Base-by-base conservation (phyloP, 2,113 vertebrate species). In the Zosterops japonicus region DNA sequence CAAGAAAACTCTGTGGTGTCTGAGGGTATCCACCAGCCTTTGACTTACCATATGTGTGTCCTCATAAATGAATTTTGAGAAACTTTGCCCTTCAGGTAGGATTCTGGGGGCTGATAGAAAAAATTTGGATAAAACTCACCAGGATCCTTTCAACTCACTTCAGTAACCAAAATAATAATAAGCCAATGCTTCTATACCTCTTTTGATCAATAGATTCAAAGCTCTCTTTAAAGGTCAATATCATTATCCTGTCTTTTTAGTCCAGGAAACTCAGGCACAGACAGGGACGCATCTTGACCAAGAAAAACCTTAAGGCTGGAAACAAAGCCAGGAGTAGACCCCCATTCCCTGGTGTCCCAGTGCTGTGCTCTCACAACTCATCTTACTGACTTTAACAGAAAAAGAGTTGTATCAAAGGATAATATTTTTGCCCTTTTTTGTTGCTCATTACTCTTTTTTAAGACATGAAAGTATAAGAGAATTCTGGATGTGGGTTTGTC, bases 121-220 rank as follows among this genome's bases (percentile, higher is more conserved):
- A 74, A 72, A 65, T 87, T 59, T 84, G 85, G 19, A 83, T 93
- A 83, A 31, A 91, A 93, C 84, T 72, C 55, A 60, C 27, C 0
- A 1, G 8, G 25, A 89, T 16, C 23, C 29, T 95, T 91, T 91
- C 61, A 89, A 69, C 41, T 95, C 46, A 87, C 35, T 81, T 87
- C 64, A 94, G 59, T 88, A 93, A 91, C 65, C 41, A 87, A 93
- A 91, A 88, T 55, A 96, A 77, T 88, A 96, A 88, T 67, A 93
- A 90, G 36, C 57, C n/a, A 69, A 11, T 69, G 70, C 31, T 83
- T 90, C 83, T 42, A 39, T 7, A 46, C 42, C 65, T 42, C 42
- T 39, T 92, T 61, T 77, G 82, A 88, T 90, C 67, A 90, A 76
- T 72, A 69, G 63, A 50, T 61, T 90, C 71, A 95, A 90, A 97